Base-by-base conservation (phyloP, 1,140 invertebrate genomes). In the Zaprionus camerounensis region DNA sequence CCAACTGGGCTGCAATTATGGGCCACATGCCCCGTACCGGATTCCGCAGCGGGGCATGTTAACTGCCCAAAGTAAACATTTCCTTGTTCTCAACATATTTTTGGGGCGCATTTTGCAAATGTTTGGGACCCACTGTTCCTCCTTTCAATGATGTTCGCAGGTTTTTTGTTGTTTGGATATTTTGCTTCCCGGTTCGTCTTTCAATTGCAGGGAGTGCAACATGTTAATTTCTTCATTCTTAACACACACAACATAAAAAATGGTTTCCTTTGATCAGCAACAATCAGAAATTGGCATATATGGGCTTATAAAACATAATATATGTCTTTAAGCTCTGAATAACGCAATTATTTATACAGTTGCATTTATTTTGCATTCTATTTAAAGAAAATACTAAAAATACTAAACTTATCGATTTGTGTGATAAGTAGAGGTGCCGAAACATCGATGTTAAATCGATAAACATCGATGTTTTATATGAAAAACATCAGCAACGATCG, bases 31-130 rank as follows among this genome's bases (percentile, higher is more conserved):
- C 36, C 34, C 44, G 46, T 31, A 49, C 57, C 17, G 31, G 57
- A 58, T 12, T 61, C 38, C 57, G 41, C 7, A 17, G 41, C 41
- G 26, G 53, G 73, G 80, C 80, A 86, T 82, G 73, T 87, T 86
- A 87, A 87, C 83, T 80, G 80, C 44, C 78, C 77, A 87, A 87
- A 87, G 83, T 87, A 87, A 87, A 87, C 83, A 87, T 87, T 87
- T 87, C 85, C 83, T 80, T 87, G 75, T 88, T 87, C 81, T 84
- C 78, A 71, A 71, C 83, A 88, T 88, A 78, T 87, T 87, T 87
- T 87, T 88, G 78, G 74, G 81, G 64, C 74, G 81, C 74, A 84
- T 87, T 88, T 88, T 71, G 78, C 72, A 84, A 87, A 84, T 88
- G 68, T 78, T 71, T 72, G 65, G 41, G n/a, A 46, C 7, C 55